A percentile compares a stretch with the other conserved stretches of the same genome.
These are phyloP conservation scores for Coracopsis vasa DNA, from an alignment of 2,113 vertebrate species.

Conservation along the genomic window DNA sequence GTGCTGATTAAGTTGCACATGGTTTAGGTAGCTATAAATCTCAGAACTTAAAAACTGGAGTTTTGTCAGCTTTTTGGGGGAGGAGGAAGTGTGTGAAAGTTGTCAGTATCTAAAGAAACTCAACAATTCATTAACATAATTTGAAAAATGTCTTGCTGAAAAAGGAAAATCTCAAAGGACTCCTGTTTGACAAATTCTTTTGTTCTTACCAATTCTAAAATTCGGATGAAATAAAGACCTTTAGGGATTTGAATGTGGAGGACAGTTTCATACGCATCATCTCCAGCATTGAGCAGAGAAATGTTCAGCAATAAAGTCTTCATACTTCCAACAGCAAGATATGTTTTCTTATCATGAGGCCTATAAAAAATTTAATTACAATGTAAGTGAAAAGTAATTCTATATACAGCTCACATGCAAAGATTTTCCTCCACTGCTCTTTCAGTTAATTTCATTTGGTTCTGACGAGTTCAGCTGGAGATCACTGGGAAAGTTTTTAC, in stretches of 20 bases:
- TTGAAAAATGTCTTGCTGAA: background rate
- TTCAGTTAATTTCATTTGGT: background rate
- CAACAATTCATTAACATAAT: background rate
- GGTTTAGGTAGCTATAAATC: background rate
- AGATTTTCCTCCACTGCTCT: background rate
- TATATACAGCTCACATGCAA: background rate
- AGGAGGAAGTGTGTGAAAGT: background rate
- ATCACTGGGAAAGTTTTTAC: background rate
- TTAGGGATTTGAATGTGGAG: conserved; percentile 82
- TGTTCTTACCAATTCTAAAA: conserved; percentile 83
- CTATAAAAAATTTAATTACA: conserved; percentile 56
- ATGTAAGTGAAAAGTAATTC: background rate
- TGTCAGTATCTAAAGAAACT: background rate
- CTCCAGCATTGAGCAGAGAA: conserved; percentile 83
- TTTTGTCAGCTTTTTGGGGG: background rate
- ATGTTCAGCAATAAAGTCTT: conserved; percentile 84
- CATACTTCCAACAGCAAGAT: conserved; percentile 83
- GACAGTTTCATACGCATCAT: conserved; percentile 87
- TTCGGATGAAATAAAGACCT: conserved; percentile 87
- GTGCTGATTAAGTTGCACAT: background rate
- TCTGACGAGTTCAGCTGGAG: background rate
- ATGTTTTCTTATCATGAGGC: conserved; percentile 78
- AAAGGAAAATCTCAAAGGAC: background rate
- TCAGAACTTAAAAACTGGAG: background rate
- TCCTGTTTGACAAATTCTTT: background rate